Percentiles rank a stretch among this genome's conserved stretches.
Evolutionary conservation across 2,113 vertebrate genomes (phyloP).

Genomic region (Tragelaphus buxtoni): DNA sequence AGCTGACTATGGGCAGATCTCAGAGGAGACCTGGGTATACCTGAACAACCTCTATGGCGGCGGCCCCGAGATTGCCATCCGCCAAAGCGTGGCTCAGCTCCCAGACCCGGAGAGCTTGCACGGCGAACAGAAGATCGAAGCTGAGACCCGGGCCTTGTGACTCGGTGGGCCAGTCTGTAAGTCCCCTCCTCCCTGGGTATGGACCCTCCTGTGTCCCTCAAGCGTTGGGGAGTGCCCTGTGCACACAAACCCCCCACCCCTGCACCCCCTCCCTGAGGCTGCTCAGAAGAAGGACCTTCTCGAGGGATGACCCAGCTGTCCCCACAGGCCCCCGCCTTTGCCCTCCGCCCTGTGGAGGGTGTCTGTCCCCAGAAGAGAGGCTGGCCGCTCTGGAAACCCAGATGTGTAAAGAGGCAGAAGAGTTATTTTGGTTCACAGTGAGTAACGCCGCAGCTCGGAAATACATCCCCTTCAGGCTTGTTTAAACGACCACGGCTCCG

Average conservation of each 20-base stretch:
- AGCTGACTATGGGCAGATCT: conserved; percentile 98
- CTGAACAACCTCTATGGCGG: conserved; percentile 91
- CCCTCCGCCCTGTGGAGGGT: not conserved
- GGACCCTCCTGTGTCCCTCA: not conserved
- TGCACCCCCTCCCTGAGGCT: not conserved
- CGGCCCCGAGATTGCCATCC: conserved; percentile 93
- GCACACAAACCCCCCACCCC: no score
- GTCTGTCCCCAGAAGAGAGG: not conserved
- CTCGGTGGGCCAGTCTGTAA: not conserved
- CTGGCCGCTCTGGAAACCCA: not conserved
- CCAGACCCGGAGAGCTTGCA: conserved; percentile 85
- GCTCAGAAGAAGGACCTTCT: not conserved
- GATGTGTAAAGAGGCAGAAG: not conserved
- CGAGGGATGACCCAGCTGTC: not conserved
- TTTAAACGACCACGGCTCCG: not conserved
- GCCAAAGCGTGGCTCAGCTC: conserved; percentile 87
- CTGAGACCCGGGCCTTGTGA: conserved; percentile 92
- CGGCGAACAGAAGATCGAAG: conserved; percentile 95
- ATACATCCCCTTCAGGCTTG: not conserved
- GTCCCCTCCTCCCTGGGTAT: not conserved
- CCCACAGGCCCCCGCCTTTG: not conserved
- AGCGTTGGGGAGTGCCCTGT: not conserved
- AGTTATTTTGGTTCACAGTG: not conserved
- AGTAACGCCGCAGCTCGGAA: not conserved
- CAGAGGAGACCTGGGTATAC: conserved; percentile 96